Conservation (phyloP, 2,888 invertebrate species). For the Malacosoma neustria region DNA sequence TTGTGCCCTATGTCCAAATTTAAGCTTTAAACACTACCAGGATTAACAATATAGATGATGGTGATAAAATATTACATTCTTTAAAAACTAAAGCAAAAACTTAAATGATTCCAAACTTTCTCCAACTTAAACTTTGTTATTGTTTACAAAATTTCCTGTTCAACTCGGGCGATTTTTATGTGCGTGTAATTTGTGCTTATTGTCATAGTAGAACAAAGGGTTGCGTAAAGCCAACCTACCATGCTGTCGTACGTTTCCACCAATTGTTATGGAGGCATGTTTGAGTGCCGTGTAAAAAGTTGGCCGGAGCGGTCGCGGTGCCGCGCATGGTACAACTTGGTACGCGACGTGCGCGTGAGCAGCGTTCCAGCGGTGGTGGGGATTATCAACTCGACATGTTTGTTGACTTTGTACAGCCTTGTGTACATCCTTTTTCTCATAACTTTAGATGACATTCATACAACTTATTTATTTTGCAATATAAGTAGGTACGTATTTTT, state of each 20-base stretch:
- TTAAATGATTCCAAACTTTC: neutral
- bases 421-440: neutral
- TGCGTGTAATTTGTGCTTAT: neutral
- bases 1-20: too few relatives aligned
- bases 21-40: too few relatives aligned
- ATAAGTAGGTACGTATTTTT: too few relatives aligned
- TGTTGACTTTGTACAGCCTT: neutral
- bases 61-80: too few relatives aligned
- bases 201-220: constrained; percentile 8
- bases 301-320: constrained; percentile 30
- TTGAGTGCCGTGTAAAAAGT: constrained; percentile 36
- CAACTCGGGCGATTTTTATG: neutral
- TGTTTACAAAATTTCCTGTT: neutral
- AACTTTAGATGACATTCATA: too few relatives aligned
- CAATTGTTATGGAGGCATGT: constrained; percentile 35
- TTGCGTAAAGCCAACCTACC: constrained; percentile 20
- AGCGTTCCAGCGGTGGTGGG: neutral
- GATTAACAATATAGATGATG: too few relatives aligned
- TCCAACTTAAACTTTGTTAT: neutral
- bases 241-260: constrained; percentile 25
- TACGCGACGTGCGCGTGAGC: constrained; percentile 18
- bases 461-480: too few relatives aligned
- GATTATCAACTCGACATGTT: constrained; percentile 4
- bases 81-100: too few relatives aligned
- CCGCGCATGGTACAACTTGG: constrained; percentile 53